These are phyloP conservation scores for Alouatta palliata DNA, from an alignment of 2,113 vertebrate genomes.

Conservation along the genomic window DNA sequence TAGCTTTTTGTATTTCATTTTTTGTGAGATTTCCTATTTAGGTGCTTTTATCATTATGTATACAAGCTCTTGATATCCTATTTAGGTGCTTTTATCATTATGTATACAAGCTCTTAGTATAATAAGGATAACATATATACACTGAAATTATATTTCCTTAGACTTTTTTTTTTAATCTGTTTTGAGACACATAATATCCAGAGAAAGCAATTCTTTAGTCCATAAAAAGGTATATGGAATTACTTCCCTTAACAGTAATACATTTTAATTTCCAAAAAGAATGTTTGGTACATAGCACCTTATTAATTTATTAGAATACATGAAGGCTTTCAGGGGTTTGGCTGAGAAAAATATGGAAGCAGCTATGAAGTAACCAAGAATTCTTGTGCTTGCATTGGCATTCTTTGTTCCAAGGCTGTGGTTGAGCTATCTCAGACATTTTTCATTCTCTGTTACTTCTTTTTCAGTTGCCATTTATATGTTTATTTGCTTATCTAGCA, in stretches of 20 bases:
- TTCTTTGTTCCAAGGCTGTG: background rate
- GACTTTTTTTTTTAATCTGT: background rate
- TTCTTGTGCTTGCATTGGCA: background rate
- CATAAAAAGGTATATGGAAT: background rate
- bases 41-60: background rate
- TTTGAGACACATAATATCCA: background rate
- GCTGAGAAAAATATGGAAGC: background rate
- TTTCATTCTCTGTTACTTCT: background rate
- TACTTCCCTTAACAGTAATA: background rate
- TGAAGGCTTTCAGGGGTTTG: background rate
- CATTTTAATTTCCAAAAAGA: constrained; percentile 16
- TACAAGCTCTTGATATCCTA: background rate
- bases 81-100: background rate
- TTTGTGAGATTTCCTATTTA: background rate
- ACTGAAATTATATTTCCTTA: background rate
- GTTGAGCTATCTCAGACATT: constrained; percentile 12
- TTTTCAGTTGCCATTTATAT: background rate
- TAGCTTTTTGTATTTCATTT: constrained; percentile 39
- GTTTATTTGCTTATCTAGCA: background rate
- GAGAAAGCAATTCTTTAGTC: constrained; percentile 17
- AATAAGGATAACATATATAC: background rate
- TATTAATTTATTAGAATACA: background rate
- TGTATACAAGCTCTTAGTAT: background rate
- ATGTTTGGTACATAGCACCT: background rate
- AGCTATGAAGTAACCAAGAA: background rate